A percentile compares a stretch with the other conserved stretches of the same genome.
Conservation (phyloP, 2,797 vertebrate species). For the Lophura swinhoii region DNA sequence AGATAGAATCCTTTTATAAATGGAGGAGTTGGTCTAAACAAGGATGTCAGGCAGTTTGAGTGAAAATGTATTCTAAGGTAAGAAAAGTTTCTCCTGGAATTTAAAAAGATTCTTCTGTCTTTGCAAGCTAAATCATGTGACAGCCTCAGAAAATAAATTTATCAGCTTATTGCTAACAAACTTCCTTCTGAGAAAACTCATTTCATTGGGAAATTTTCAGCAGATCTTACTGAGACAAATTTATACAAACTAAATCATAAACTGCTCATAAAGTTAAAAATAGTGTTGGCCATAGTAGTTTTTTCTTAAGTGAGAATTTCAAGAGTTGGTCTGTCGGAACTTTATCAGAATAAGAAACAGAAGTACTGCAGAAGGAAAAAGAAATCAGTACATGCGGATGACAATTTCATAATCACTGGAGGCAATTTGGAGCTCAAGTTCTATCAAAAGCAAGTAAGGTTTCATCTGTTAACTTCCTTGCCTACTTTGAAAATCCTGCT, state of each 20-base stretch:
- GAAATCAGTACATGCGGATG: background rate
- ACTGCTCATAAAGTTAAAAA: background rate
- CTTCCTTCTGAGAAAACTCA: background rate
- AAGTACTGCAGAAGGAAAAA: background rate
- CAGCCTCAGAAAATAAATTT: background rate
- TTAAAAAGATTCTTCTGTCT: background rate
- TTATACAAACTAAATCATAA: background rate
- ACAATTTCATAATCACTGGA: background rate
- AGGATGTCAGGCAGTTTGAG: background rate
- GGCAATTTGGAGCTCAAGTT: background rate
- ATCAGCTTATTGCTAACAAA: background rate
- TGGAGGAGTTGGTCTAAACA: background rate
- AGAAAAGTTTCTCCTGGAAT: background rate
- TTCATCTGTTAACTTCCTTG: background rate
- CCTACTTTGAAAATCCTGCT: constrained; percentile 30
- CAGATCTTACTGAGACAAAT: background rate
- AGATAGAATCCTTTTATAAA: background rate
- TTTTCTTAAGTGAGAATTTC: background rate
- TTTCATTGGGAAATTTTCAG: background rate
- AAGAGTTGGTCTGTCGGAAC: background rate
- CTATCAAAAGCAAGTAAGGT: background rate
- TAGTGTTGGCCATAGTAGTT: background rate
- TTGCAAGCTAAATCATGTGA: background rate
- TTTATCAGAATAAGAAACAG: background rate
- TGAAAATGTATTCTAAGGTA: background rate